Base-by-base conservation (phyloP, 2,888 invertebrate species). In the Sicus ferrugineus region DNA sequence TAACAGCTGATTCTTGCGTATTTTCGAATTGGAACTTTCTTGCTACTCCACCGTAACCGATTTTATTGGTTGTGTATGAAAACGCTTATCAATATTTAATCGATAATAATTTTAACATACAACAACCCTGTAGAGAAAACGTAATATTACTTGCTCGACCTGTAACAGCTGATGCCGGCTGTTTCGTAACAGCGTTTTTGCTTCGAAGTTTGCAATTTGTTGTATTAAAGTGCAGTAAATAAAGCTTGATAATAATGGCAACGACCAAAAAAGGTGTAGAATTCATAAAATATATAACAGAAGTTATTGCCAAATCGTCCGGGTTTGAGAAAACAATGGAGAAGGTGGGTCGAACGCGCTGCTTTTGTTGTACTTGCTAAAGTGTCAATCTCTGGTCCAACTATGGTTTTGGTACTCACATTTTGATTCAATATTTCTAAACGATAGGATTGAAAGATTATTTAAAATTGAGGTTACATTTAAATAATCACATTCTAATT, bases 291-390 rank as follows among this genome's bases (percentile, higher is more conserved):
- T 72, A 80, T 38, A 72, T 87, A 30, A 74, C 85, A 0, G 83
- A 86, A 23, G 80, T 75, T 31, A 77, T 86, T 16, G 70, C 79
- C 1, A 84, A 82, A 54, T 75, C 83, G 0, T 83, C 85, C 2
- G 85, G 85, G 9, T 88, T 86, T 72, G 87, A 86, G 52, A 81
- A 79, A 38, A 83, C 85, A 42, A 76, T 88, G 72, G 84, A 86
- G 73, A 86, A 87, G 77, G 89, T 88, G 74, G 78, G 79, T 69
- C 7, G 9, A 54, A 52, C 23, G 6, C 14, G n/a, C n/a, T n/a
- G n/a, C n/a, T n/a, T n/a, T n/a, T n/a, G n/a, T n/a, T n/a, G n/a
- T n/a, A n/a, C n/a, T 3, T 5, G 52, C 3, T 23, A 9, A 19
- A 21, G 9, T 21, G 64, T 30, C 56, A 34, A 21, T 61, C 19